Percentiles rank a stretch among this genome's conserved stretches.
These are phyloP conservation scores for Rugalucina vietnamica DNA, from an alignment of 2,888 invertebrate species.

Conservation along the genomic window DNA sequence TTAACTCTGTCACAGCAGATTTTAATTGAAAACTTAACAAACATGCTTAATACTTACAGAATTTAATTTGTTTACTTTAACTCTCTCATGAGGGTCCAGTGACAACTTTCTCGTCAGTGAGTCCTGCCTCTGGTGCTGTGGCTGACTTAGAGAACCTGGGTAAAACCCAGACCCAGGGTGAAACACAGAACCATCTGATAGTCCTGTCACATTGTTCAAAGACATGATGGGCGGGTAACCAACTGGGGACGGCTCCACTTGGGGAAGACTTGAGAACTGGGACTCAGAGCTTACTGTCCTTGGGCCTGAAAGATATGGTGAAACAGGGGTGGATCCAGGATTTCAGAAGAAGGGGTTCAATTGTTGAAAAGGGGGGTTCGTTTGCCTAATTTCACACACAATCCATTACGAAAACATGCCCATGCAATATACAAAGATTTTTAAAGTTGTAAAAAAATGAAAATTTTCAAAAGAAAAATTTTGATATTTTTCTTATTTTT, in stretches of 20 bases:
- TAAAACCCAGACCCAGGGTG: conserved; percentile 48
- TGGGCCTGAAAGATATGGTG: too few species aligned
- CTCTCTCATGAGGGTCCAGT: conserved; percentile 74
- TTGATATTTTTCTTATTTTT: too few species aligned
- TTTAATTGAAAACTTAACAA: too few species aligned
- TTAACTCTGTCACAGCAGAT: too few species aligned
- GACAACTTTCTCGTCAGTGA: conserved; percentile 66
- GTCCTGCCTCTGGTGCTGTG: background rate
- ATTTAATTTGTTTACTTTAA: conserved; percentile 74
- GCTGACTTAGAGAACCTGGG: background rate
- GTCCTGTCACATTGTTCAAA: background rate
- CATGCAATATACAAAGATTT: too few species aligned
- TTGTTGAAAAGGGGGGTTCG: too few species aligned
- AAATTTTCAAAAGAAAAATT: too few species aligned
- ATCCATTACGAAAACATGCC: too few species aligned
- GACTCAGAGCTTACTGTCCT: conserved; percentile 37
- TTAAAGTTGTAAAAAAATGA: too few species aligned
- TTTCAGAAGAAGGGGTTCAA: too few species aligned
- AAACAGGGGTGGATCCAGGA: too few species aligned
- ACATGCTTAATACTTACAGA: conserved; percentile 44
- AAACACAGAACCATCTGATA: conserved; percentile 45
- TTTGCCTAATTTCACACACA: too few species aligned
- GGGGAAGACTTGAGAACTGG: conserved; percentile 31
- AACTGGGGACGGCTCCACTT: conserved; percentile 46
- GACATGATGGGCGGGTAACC: conserved; percentile 23